Base-by-base conservation (phyloP, 2,113 vertebrate genomes). In the Rattus rattus region DNA sequence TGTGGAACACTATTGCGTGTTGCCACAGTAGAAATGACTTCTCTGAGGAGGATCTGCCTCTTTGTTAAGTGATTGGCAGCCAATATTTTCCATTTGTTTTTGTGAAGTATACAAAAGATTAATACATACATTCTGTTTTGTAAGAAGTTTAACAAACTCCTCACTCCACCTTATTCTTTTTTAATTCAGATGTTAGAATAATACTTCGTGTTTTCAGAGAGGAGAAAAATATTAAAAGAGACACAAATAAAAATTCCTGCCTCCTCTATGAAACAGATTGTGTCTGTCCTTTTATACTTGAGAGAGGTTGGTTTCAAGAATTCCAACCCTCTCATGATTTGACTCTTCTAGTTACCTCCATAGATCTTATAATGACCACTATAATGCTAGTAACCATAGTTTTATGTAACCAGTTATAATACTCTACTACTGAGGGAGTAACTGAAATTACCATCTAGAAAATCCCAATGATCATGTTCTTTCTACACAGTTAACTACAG, bases 1-100 rank as follows among this genome's bases (percentile, higher is more conserved):
- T 16, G 30, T n/a, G n/a, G 89, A 47, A 56, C 49, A 47, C 17
- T 86, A 12, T 7, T 11, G 81, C 77, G 36, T 11, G 0, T 80
- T 65, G 86, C 4, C 1, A 47, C 5, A 67, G 36, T n/a, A 88
- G 36, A 90, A 84, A 75, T 65, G 17, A 80, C 7, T 17, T 36
- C 83, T 95, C n/a, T 30, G 61, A 67, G 54, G 26, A 94, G 28
- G 4, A 30, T 84, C 11, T 17, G 0, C 3, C 83, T 87, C 36
- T 75, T 94, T 88, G 39, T 70, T 63, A 20, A 43, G 86, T 70
- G 43, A 77, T 4, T 67, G 28, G 39, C 17, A 70, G 24, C 4
- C 70, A 89, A 76, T 73, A 2, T 69, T 95, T 92, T 91, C 22
- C 26, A 52, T 75, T 49, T 84, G 79, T 33, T 88, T 97, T 52